Conservation (phyloP, 2,888 invertebrate genomes). For the Drosophila melanosoma region DNA sequence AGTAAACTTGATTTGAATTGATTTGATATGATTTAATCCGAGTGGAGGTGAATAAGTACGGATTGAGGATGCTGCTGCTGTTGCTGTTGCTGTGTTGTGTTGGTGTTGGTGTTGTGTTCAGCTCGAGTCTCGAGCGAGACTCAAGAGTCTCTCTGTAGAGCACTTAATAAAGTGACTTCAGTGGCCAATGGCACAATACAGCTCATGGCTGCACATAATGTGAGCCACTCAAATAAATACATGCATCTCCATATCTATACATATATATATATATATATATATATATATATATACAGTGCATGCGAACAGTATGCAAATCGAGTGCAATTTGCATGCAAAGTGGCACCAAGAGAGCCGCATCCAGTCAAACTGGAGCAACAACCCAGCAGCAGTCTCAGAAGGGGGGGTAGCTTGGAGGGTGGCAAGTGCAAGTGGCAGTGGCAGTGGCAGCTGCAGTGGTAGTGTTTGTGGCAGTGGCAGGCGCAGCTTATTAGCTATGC, state of each 20-base stretch:
- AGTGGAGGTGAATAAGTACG: no score
- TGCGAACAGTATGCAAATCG: conserved; percentile 75
- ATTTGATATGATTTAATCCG: conserved; percentile 15
- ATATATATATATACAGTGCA: conserved; percentile 52
- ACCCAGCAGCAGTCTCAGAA: not conserved
- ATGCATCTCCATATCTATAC: conserved; percentile 8
- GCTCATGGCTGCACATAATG: conserved; percentile 64
- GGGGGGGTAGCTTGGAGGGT: not conserved
- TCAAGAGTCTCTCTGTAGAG: conserved; percentile 6
- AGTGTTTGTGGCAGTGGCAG: conserved; percentile 7
- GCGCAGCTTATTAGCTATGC: conserved; percentile 63
- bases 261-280: conserved; percentile 2
- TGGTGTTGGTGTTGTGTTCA: not conserved
- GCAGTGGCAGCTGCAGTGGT: not conserved
- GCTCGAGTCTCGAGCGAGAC: not conserved
- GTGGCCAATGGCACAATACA: conserved; percentile 37
- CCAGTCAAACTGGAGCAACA: conserved; percentile 47
- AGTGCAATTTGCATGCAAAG: conserved; percentile 77
- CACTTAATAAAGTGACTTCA: conserved; percentile 49
- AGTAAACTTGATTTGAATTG: conserved; percentile 33
- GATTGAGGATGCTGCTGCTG: not conserved
- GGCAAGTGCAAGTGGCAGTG: not conserved
- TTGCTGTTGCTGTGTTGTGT: not conserved
- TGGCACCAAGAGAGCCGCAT: conserved; percentile 65
- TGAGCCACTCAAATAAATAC: conserved; percentile 24